Evolutionary conservation across 2,888 invertebrate genomes (phyloP), one percentile per base, ranked within the genome.

Genomic region (Drosophila mayaguana): DNA sequence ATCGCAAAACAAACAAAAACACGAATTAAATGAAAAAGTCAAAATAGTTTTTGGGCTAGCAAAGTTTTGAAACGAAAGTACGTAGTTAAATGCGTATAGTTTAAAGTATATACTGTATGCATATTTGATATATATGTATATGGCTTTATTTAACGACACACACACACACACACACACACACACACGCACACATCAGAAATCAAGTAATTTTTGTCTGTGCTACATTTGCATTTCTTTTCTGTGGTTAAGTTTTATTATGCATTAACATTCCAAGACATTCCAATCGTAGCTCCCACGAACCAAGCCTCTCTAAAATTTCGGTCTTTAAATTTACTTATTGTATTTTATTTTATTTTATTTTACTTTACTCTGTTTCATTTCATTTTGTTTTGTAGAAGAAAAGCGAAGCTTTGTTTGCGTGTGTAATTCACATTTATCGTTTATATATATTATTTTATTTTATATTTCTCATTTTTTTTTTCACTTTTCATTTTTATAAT

Each of bases 161-260:
- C 32, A 32, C 32, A 32, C 32, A 32, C 32, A 32, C 9, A 28
- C 25, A 25, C 25, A 25, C 25, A 28, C 8, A 8, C 28, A n/a
- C 8, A 25, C 25, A 28, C 7, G 8, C 28, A 28, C 28, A 28
- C 32, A 32, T 11, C 32, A 32, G 5, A 43, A 43, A 11, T 16
- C 1, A 62, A 66, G 48, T 57, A 72, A 72, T 63, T 60, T 78
- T 73, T 71, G 66, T 70, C 65, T 78, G 72, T 78, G 75, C 79
- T 73, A 64, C 67, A 64, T 63, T 70, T 66, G 65, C 72, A 80
- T 72, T 78, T 80, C 20, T 14, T 14, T 61, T 62, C 76, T 72
- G 78, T 80, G 75, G 63, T 67, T 75, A 72, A 66, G 66, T 60
- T 73, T 63, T 46, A 20, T 65, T 28, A 32, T 36, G 54, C 66